Percentiles rank a stretch among this genome's conserved stretches.
Conservation (phyloP, 2,113 vertebrate genomes). For the Cyphomyrus plagiostoma region DNA sequence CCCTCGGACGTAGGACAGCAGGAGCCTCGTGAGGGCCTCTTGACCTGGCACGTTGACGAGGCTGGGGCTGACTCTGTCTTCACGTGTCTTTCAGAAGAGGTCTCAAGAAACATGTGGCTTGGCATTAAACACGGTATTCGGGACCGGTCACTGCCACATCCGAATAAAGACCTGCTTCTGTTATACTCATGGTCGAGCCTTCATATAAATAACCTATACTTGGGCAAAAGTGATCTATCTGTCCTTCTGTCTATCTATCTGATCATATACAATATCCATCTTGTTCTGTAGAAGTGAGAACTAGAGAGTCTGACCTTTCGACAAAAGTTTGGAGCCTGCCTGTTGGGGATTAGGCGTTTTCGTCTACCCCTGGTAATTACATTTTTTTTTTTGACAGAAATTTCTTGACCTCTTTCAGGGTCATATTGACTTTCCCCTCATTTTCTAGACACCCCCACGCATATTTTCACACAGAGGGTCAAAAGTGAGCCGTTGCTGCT, state of each 20-base stretch:
- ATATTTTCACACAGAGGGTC: conserved; percentile 61
- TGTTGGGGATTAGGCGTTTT: conserved; percentile 9
- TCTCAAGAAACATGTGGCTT: neutral
- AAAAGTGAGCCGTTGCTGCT: conserved; percentile 48
- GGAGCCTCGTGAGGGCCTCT: neutral
- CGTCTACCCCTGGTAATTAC: conserved; percentile 36
- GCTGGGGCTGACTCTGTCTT: neutral
- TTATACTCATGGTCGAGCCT: neutral
- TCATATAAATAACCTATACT: neutral
- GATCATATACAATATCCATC: neutral
- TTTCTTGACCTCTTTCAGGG: conserved; percentile 46
- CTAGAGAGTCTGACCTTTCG: neutral
- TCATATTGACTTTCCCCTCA: conserved; percentile 48
- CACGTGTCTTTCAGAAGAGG: neutral
- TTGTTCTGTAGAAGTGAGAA: neutral
- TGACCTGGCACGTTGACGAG: neutral
- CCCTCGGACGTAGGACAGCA: neutral
- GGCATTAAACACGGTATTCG: neutral
- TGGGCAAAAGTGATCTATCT: neutral
- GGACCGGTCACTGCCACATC: neutral
- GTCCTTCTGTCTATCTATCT: neutral
- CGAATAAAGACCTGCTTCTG: conserved; percentile 4
- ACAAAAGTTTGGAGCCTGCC: neutral
- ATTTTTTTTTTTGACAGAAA: conserved; percentile 38
- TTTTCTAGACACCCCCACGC: conserved; percentile 54